Base-by-base conservation (phyloP, 2,113 vertebrate species). In the Nettapus auritus region DNA sequence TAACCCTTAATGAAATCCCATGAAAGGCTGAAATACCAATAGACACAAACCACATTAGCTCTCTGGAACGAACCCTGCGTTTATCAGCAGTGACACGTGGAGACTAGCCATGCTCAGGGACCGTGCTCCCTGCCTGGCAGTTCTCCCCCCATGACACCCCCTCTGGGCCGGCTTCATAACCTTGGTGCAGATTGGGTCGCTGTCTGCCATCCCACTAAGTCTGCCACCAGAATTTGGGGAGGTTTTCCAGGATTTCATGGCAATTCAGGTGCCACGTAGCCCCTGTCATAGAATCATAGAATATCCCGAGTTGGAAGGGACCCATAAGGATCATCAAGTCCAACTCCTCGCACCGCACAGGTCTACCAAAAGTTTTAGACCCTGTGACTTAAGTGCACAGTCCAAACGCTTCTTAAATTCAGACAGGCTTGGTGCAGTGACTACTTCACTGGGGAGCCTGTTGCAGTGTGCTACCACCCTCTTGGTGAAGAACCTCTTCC, bases 51-150 rank as follows among this genome's bases (percentile, higher is more conserved):
- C 36, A 2, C 36, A 18, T 40, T 28, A 38, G 36, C 26, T 38
- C 62, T 40, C 38, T 18, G 25, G 40, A 64, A 64, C 3, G 36
- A 64, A 19, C 36, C 18, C 36, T 17, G 7, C 10, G 26, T 40
- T 60, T 17, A 28, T 17, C 62, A 64, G 36, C 26, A 8, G 62
- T 36, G 57, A 33, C 46, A 22, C 62, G 8, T 46, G 55, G 20
- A 17, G 15, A 13, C 5, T 25, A 18, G 80, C 9, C 11, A 9
- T 46, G 64, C 60, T 34, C 3, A 1, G 44, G 29, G 33, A 40
- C 56, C 0, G 0, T 0, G 3, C 38, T 62, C 34, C 0, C 1
- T 40, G 38, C n/a, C 31, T 1, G 0, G 36, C 44, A 70, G 22
- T 60, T 82, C 5, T 3, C 64, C 12, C 8, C 28, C 50, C 29